Base-by-base conservation (phyloP, 2,113 vertebrate genomes). In the Clarias macrocephalus region DNA sequence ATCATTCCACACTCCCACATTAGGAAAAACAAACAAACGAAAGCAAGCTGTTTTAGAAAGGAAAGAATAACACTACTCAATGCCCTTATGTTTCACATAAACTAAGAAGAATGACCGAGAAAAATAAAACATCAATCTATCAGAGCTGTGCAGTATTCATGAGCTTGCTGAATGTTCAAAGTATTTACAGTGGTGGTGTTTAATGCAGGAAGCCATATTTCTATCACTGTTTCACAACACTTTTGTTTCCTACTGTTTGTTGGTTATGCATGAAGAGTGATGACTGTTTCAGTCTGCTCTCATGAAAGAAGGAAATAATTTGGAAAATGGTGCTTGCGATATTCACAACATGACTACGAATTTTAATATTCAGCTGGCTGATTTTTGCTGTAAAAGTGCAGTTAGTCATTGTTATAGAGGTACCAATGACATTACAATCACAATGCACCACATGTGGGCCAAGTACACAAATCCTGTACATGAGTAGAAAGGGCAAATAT, bases 1-100 rank as follows among this genome's bases (percentile, higher is more conserved):
- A 91, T 93, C 90, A 81, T 86, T 85, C 82, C 84, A 90, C 85
- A 72, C 91, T 92, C 89, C 4, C 87, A 68, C 62, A 73, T 83
- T 91, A 80, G 84, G 80, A 88, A 92, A 48, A 91, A 75, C 65
- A 89, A 89, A 90, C 52, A 79, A 84, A 82, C 1, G 57, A 60
- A 60, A 80, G 77, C 87, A 84, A 90, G 73, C 82, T 70, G 65
- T 54, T 83, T 85, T 86, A 87, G 30, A 73, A 60, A 86, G 73
- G 63, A 60, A 88, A 88, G 85, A 80, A 79, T 56, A 56, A 66
- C 30, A 86, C 72, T 75, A 81, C 85, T 90, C 91, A 91, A 85
- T 62, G 81, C 83, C 81, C 79, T 90, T 83, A 88, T 57, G 88
- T 85, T 87, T 89, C 16, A 3, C 5, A 70, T 28, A 70, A 83